Evolutionary conservation across 1,140 invertebrate species (phyloP), one percentile per base, ranked within the genome.

Genomic region (Drosophila willistoni): DNA sequence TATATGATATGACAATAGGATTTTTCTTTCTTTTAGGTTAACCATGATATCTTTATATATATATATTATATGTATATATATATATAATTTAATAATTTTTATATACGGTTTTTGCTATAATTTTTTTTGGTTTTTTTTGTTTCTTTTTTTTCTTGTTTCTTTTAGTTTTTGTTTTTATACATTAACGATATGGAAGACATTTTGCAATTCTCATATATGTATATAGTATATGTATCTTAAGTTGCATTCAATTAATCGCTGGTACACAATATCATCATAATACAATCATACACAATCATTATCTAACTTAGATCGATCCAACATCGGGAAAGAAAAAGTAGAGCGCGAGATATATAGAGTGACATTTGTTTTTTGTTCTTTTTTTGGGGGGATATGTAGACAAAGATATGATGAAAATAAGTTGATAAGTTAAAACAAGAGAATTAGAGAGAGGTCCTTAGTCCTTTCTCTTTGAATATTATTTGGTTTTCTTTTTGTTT

Each of bases 171-270:
- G 13, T n/a, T 42, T 71, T 79, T 77, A 77, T 68, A 90, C 76
- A 78, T 82, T 90, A 90, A 90, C 83, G 73, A 87, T 90, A 90
- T 90, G 89, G 89, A 90, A 90, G 89, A 90, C 89, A 84, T 85
- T 89, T 83, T 82, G 71, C 78, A 90, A 77, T 87, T 90, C 75
- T 86, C 79, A 85, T 86, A 79, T 86, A 71, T 73, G 74, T 77
- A 63, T 77, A 51, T 51, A 51, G 44, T 51, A 51, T 51, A 71
- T 75, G 71, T 77, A 60, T 78, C 51, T 80, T 81, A 73, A 63
- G 75, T 66, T 78, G 64, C 55, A 66, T 81, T 76, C 61, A 65
- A 70, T 75, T 51, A 70, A 72, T 70, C 47, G 71, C 74, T 65
- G 64, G 59, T 78, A 78, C 54, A 65, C 14, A 78, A 63, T 68